Conservation (phyloP, 2,888 invertebrate species). For the Folsomia candida region DNA sequence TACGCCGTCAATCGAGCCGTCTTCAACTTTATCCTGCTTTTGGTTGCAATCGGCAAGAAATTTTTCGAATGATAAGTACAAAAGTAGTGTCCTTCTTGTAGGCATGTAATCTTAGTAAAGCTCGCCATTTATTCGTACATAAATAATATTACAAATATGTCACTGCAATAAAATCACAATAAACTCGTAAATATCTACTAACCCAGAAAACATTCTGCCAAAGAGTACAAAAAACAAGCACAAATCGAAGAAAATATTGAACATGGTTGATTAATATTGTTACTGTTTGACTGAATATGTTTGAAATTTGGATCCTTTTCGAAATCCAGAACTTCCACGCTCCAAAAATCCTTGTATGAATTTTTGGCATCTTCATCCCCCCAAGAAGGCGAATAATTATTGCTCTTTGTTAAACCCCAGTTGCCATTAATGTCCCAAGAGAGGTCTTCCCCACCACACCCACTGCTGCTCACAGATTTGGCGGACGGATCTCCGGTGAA, state of each 20-base stretch:
- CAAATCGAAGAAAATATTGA: neutral
- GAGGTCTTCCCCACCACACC: too few species aligned
- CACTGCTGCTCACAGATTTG: too few species aligned
- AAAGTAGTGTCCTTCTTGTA: too few species aligned
- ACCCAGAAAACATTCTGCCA: slow-evolving; percentile 51
- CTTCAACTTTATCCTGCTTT: neutral
- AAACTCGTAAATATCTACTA: too few species aligned
- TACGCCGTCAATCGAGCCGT: neutral
- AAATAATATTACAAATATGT: too few species aligned
- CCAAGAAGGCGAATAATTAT: neutral
- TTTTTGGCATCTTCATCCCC: neutral
- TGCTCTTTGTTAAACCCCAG: neutral
- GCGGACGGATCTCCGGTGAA: too few species aligned
- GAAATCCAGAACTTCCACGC: neutral
- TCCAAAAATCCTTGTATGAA: neutral
- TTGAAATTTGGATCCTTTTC: slow-evolving; percentile 50
- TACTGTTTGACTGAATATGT: slow-evolving; percentile 60
- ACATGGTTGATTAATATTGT: slow-evolving; percentile 31
- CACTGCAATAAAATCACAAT: too few species aligned
- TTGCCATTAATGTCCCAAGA: too few species aligned
- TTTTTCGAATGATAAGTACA: neutral
- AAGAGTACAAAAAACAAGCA: neutral
- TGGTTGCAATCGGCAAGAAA: neutral
- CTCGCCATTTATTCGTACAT: too few species aligned
- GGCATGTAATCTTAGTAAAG: neutral